Percentiles rank a stretch among this genome's conserved stretches.
Conservation (phyloP, 2,797 vertebrate species). For the Enteromius fasciolatus region DNA sequence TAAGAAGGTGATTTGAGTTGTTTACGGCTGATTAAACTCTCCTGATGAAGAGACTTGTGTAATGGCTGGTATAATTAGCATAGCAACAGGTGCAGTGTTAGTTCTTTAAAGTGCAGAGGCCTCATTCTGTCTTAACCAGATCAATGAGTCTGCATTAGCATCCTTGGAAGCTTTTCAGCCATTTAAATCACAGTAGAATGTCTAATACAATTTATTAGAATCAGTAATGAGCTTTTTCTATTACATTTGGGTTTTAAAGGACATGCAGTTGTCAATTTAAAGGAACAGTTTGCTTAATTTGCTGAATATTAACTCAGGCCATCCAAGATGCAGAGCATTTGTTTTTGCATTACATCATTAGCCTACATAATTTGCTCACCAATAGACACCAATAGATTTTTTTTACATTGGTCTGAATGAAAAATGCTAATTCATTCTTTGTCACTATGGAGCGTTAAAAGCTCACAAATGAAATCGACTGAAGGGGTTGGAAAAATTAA, state of each 20-base stretch:
- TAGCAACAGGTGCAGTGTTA: slow-evolving; percentile 8
- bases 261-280: background rate
- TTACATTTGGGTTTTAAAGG: background rate
- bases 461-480: too few species aligned
- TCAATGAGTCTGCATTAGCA: background rate
- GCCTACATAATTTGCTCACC: background rate
- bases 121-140: background rate
- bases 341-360: background rate
- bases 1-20: slow-evolving; percentile 13
- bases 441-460: too few species aligned
- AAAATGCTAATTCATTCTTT: too few species aligned
- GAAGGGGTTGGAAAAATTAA: too few species aligned
- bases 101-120: background rate
- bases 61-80: slow-evolving; percentile 38
- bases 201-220: background rate
- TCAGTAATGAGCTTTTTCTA: background rate
- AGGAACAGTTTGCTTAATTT: background rate
- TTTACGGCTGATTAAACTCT: slow-evolving; percentile 28
- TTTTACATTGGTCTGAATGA: too few species aligned
- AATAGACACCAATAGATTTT: background rate
- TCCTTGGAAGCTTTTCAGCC: background rate
- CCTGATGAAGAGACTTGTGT: slow-evolving; percentile 27
- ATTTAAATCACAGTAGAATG: background rate
- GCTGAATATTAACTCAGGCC: background rate
- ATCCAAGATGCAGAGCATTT: background rate